phyloP scores from a whole-genome alignment of 2,113 vertebrate genomes.

The Hydrochoerus hydrochaeris region DNA sequence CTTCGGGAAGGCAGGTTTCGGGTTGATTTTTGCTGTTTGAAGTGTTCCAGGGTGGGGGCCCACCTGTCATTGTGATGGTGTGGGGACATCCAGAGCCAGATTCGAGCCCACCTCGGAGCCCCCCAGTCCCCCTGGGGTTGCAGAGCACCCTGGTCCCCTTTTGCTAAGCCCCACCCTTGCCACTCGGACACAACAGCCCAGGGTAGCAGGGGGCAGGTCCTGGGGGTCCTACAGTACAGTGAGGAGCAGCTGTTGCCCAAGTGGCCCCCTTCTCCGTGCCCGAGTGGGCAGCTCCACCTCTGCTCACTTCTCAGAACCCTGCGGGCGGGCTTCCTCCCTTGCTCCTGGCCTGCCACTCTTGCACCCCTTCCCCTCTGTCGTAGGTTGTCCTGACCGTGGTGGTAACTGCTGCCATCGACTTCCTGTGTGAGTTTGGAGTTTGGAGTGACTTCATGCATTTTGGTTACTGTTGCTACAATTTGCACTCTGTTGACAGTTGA shows the following conservation, averaged over 20 bases:
- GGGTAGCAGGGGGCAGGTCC: neutral
- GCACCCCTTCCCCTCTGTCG: neutral
- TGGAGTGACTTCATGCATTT: neutral
- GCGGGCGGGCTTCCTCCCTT: neutral
- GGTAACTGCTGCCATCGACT: neutral
- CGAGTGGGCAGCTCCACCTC: neutral
- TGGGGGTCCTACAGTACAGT: neutral
- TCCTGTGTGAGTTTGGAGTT: neutral
- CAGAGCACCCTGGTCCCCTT: neutral
- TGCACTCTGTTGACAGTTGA: neutral
- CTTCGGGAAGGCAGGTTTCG: neutral
- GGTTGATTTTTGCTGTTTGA: neutral
- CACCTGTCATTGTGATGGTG: accelerated
- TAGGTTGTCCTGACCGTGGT: accelerated
- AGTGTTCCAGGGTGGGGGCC: neutral
- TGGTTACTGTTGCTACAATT: neutral
- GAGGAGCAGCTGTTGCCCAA: neutral
- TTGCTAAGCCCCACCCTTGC: too few species aligned
- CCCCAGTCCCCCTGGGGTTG: neutral
- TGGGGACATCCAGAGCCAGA: neutral
- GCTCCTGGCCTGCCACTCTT: too few species aligned
- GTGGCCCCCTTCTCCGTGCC: neutral
- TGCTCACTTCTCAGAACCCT: neutral
- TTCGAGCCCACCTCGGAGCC: neutral
- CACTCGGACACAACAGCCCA: neutral